Base-by-base conservation (phyloP, 2,797 vertebrate species). In the Vipera latastei region DNA sequence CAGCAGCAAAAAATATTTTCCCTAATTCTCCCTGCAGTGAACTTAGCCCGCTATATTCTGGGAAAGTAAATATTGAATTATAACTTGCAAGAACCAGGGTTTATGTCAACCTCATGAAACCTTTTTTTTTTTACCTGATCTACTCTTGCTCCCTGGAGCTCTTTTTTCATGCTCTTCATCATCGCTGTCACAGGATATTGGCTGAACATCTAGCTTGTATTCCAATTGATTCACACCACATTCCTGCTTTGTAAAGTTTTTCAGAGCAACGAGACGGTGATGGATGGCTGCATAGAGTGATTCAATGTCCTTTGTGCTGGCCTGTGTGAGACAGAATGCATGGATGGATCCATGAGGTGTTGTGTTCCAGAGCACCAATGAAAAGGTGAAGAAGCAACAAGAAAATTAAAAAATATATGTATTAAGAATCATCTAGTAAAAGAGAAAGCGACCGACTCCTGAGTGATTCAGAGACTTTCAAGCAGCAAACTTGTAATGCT, bases 181-280 rank as follows among this genome's bases (percentile, higher is more conserved):
- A 69, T 97, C 97, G n/a, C 97, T 98, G 22, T 98, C 97, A 32
- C 88, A 97, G 88, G 69, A 97, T n/a, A 96, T 69, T 18, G 95
- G 96, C 16, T 95, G 96, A 65, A 96, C 94, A 86, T 90, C 89
- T 89, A 73, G 86, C 86, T 98, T 97, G 87, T 94, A 48, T 13
- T 97, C 97, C 57, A 22, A 38, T 48, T 93, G 96, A 92, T 73
- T 92, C 88, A 18, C 13, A 2, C 96, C 95, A 55, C 85, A n/a
- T 89, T 96, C 96, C 91, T 96, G 95, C 55, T 95, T 94, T 65
- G 61, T 13, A 73, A 94, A 96, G 92, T 95, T 97, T 91, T 96
- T 91, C 92, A 98, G 91, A 22, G 98, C 98, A 87, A 98, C 96
- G 2, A 98, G 98, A 2, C 98, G 98, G 92, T 98, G 98, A 91